Conservation (phyloP, 2,113 vertebrate species). For the Clarias batrachus region DNA sequence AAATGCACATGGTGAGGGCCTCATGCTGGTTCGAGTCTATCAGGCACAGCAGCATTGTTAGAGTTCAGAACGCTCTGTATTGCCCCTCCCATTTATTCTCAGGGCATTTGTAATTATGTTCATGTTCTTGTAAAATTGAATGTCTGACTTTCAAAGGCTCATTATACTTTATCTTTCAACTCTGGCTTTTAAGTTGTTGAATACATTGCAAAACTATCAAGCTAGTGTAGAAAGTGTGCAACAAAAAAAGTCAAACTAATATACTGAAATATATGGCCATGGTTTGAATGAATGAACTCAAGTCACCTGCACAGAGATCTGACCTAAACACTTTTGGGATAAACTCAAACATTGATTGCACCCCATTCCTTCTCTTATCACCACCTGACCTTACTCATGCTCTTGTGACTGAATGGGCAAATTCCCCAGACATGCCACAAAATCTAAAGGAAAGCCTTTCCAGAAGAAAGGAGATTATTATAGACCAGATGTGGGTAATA, state of each 20-base stretch:
- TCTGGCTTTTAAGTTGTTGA: not conserved
- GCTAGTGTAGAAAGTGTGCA: not conserved
- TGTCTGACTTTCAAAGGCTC: not conserved
- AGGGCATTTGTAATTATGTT: not conserved
- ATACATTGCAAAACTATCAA: not conserved
- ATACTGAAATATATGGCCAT: not conserved
- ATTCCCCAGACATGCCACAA: not conserved
- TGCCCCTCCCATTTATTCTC: not conserved
- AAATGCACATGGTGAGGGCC: not conserved
- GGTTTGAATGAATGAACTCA: not conserved
- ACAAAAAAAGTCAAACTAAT: not conserved
- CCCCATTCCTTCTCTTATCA: not conserved
- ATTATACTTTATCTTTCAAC: not conserved
- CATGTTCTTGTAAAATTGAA: not conserved
- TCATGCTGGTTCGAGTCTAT: not conserved
- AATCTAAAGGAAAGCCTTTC: not conserved
- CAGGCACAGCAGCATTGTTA: conserved; percentile 26
- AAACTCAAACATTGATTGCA: not conserved
- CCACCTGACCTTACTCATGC: not conserved
- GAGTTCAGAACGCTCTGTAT: not conserved
- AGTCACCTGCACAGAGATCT: not conserved
- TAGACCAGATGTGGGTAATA: not conserved
- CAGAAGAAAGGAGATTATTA: not conserved
- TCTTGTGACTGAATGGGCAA: not conserved
- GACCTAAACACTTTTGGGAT: not conserved